Evolutionary conservation across 2,797 vertebrate genomes (phyloP), one percentile per base, ranked within the genome.

Genomic region (Notolabrus celidotus): DNA sequence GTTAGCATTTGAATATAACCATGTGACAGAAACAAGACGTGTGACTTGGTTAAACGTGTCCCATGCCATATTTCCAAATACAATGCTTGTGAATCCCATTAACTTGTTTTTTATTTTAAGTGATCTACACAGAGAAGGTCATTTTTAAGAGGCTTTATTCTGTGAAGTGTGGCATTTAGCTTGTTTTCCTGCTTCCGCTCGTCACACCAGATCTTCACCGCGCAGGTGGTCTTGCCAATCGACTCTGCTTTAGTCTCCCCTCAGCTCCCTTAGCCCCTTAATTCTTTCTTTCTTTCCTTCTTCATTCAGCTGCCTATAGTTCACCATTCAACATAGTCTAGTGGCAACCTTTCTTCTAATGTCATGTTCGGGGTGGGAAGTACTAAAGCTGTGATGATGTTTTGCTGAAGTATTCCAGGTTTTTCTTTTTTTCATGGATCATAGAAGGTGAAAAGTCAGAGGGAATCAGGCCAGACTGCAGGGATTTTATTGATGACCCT

Each of bases 181-280:
- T 23, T 49, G 19, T 66, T 59, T 73, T 38, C 29, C 45, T 47
- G n/a, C 15, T 49, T 65, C 42, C 31, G 55, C 29, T 39, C 3
- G 20, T 27, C 31, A 27, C 25, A 19, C 15, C 7, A 7, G 29
- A 50, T 36, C 49, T 52, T 33, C 19, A 47, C 6, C 12, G 16
- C 16, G 36, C 71, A 49, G 25, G n/a, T 71, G 57, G 31, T 71
- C 71, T 50, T 31, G 31, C 67, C 34, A 36, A 43, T 61, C 10
- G 1, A 45, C 39, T 66, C 54, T 53, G 31, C 54, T 34, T 71
- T 67, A 31, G 19, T 50, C 42, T 67, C 58, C 12, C 29, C 8
- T 49, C 47, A 31, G 31, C 23, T 62, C 49, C 9, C 39, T 58
- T 11, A 5, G 2, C 1, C 60, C 49, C 55, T 27, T 46, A 43